phyloP scores from a whole-genome alignment of 2,113 vertebrate species.

The Halcyon malimbica region DNA sequence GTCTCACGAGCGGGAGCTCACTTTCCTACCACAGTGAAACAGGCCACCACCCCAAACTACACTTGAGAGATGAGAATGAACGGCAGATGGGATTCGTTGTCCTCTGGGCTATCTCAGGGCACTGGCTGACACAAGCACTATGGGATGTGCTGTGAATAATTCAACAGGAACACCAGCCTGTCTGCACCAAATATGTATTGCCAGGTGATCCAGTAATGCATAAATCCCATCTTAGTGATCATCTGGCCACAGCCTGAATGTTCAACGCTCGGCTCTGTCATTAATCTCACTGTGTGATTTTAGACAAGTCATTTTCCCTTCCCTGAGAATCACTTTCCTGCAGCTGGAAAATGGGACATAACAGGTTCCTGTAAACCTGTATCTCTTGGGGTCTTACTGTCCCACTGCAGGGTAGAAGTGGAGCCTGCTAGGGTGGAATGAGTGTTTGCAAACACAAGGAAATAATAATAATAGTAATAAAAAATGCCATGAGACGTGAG shows the following conservation, averaged over 20 bases:
- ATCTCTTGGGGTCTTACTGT: background rate
- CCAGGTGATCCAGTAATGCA: slow-evolving; percentile 37
- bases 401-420: background rate
- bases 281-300: slow-evolving; percentile 44
- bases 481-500: background rate
- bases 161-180: background rate
- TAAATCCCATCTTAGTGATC: slow-evolving; percentile 14
- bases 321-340: slow-evolving; percentile 5
- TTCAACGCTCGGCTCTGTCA: background rate
- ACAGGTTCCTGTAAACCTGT: background rate
- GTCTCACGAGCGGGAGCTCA: background rate
- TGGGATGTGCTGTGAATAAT: slow-evolving; percentile 12
- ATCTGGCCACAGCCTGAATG: slow-evolving; percentile 30
- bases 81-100: background rate
- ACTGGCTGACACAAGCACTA: background rate
- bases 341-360: slow-evolving; percentile 26
- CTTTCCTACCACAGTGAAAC: background rate
- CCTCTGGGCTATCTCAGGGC: background rate
- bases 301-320: slow-evolving; percentile 36
- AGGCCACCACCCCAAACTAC: background rate
- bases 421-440: background rate
- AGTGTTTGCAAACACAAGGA: background rate
- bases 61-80: background rate
- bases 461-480: background rate
- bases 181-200: slow-evolving; percentile 27